Percentiles rank a stretch among this genome's conserved stretches.
These are phyloP conservation scores for Melanotaenia duboulayi DNA, from an alignment of 2,113 vertebrate genomes.

Conservation along the genomic window DNA sequence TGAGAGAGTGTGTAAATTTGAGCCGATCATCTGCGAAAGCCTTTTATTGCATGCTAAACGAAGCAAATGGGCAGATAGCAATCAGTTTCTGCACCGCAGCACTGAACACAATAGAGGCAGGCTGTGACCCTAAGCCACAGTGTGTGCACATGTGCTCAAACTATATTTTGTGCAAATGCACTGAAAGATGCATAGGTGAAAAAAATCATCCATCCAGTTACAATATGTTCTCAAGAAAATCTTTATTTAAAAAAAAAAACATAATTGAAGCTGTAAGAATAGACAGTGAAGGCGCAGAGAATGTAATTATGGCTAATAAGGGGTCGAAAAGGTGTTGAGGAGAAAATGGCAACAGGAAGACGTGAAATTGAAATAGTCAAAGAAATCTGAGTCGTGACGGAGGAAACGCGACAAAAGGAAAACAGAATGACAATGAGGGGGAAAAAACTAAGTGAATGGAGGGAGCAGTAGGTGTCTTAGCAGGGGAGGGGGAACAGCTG, in stretches of 20 bases:
- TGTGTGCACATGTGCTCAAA: constrained; percentile 15
- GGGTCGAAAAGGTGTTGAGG: constrained; percentile 35
- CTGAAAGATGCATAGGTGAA: background rate
- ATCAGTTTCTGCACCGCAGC: constrained; percentile 48
- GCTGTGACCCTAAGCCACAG: constrained; percentile 41
- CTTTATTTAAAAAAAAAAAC: constrained; percentile 3
- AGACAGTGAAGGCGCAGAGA: constrained; percentile 9
- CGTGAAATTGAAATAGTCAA: background rate
- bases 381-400: background rate
- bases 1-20: constrained; percentile 20
- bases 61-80: constrained; percentile 66
- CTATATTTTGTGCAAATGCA: constrained; percentile 16
- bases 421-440: background rate
- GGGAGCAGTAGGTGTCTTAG: constrained; percentile 17
- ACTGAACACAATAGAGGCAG: constrained; percentile 29
- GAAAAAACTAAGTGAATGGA: constrained; percentile 8
- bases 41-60: constrained; percentile 57
- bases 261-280: constrained; percentile 24
- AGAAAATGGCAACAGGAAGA: constrained; percentile 15
- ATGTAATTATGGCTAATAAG: constrained; percentile 44
- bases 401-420: constrained; percentile 13
- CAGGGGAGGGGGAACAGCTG: background rate
- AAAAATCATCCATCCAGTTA: background rate
- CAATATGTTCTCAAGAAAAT: constrained; percentile 9
- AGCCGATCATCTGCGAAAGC: constrained; percentile 33